These are phyloP conservation scores for Haemorhous mexicanus DNA, from an alignment of 2,113 vertebrate genomes.

Conservation along the genomic window DNA sequence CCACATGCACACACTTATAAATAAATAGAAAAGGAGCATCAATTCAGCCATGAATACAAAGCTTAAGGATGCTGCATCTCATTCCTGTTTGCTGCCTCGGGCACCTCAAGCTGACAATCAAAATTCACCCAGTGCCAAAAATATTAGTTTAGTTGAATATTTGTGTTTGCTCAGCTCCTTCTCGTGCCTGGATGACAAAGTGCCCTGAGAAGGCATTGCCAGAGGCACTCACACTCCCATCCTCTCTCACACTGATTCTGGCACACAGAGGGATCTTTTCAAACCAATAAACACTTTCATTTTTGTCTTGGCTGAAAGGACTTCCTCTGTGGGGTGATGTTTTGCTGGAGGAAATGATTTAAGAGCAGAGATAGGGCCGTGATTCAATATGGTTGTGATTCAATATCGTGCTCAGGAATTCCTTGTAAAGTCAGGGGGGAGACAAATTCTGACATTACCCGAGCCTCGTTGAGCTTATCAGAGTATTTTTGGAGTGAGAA, in stretches of 20 bases:
- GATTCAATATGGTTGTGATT: slow-evolving; percentile 31
- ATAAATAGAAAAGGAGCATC: slow-evolving; percentile 10
- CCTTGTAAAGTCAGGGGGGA: slow-evolving; percentile 36
- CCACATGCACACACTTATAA: neutral
- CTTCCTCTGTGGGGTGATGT: slow-evolving; percentile 37
- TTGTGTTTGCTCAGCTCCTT: slow-evolving; percentile 53
- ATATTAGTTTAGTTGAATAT: slow-evolving; percentile 60
- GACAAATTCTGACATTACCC: slow-evolving; percentile 32
- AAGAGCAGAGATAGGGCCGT: neutral
- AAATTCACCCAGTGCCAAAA: slow-evolving; percentile 21
- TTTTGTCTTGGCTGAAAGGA: neutral
- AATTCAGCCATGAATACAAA: slow-evolving; percentile 13
- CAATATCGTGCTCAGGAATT: neutral
- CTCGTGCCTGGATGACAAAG: slow-evolving; percentile 37
- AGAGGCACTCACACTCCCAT: slow-evolving; percentile 12
- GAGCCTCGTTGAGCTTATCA: neutral
- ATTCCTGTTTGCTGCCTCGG: slow-evolving; percentile 11
- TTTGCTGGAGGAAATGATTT: slow-evolving; percentile 43
- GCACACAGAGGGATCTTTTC: slow-evolving; percentile 51
- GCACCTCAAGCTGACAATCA: neutral
- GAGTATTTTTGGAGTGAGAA: neutral
- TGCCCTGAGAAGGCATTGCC: neutral
- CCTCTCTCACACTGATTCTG: slow-evolving; percentile 4
- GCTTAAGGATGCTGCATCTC: slow-evolving; percentile 8
- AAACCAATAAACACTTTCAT: slow-evolving; percentile 36